Evolutionary conservation across 2,797 vertebrate species (phyloP).

Genomic region (Acipenser ruthenus): DNA sequence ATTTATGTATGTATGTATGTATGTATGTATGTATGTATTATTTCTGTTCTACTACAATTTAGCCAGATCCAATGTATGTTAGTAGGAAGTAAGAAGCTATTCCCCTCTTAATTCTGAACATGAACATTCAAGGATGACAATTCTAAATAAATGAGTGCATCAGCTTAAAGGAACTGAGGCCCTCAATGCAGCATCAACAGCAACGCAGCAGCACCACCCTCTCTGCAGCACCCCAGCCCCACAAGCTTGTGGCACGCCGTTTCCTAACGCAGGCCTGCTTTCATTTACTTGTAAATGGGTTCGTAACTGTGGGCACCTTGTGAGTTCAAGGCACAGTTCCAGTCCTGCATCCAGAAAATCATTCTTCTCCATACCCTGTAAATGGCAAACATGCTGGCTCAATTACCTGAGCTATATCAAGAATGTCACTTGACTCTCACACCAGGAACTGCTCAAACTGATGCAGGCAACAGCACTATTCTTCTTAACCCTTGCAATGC

Average conservation of each 20-base stretch:
- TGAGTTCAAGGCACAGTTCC: not conserved
- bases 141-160: not conserved
- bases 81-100: not conserved
- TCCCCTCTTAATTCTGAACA: not conserved
- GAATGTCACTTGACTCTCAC: slow-evolving; percentile 2
- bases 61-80: too few species aligned
- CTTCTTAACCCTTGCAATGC: not conserved
- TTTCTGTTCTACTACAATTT: too few species aligned
- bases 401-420: not conserved
- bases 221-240: not conserved
- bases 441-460: not conserved
- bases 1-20: too few species aligned
- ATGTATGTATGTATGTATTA: too few species aligned
- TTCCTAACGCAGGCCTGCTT: too few species aligned
- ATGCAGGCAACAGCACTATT: too few species aligned
- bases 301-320: not conserved
- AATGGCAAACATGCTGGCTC: slow-evolving; percentile 2
- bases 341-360: not conserved
- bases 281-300: not conserved
- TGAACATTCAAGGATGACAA: not conserved
- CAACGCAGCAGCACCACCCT: too few species aligned
- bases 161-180: not conserved
- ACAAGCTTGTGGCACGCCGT: too few species aligned
- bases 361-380: not conserved
- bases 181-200: not conserved